Conservation (phyloP, 2,113 vertebrate genomes). For the Macroglossus sobrinus region DNA sequence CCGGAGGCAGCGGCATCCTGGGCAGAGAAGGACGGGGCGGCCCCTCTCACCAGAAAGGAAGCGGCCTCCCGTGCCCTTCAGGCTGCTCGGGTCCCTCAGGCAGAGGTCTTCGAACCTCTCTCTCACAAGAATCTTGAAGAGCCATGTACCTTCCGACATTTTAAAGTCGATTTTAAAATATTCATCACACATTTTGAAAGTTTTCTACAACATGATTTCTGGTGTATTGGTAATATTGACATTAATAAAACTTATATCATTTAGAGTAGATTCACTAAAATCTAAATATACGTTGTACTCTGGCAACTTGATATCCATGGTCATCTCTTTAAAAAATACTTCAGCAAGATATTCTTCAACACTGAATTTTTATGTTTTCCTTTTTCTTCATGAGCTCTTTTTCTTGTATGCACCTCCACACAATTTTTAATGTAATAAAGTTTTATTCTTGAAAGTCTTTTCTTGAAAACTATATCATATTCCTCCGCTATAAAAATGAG, state of each 20-base stretch:
- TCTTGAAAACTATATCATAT: conserved; percentile 32
- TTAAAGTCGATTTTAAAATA: conserved; percentile 39
- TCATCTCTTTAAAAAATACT: conserved; percentile 20
- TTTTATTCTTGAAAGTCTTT: conserved; percentile 16
- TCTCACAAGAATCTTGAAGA: neutral
- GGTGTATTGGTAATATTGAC: neutral
- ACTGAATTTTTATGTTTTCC: neutral
- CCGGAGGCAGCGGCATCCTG: neutral
- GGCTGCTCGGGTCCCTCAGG: neutral
- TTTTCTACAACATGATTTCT: neutral
- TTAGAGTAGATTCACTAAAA: conserved; percentile 8
- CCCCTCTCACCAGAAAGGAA: neutral
- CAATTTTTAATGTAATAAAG: conserved; percentile 3
- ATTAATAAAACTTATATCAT: neutral
- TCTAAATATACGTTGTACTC: neutral
- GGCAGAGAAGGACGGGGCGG: too few relatives aligned
- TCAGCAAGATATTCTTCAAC: neutral
- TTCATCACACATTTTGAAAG: neutral
- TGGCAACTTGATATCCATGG: neutral
- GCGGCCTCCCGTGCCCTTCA: neutral
- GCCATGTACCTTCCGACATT: neutral
- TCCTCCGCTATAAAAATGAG: conserved; percentile 10
- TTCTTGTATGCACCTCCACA: neutral
- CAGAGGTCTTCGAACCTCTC: neutral
- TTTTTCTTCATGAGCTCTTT: neutral